Conservation (phyloP, 1,140 invertebrate genomes). For the Pseudomyrmex gracilis region DNA sequence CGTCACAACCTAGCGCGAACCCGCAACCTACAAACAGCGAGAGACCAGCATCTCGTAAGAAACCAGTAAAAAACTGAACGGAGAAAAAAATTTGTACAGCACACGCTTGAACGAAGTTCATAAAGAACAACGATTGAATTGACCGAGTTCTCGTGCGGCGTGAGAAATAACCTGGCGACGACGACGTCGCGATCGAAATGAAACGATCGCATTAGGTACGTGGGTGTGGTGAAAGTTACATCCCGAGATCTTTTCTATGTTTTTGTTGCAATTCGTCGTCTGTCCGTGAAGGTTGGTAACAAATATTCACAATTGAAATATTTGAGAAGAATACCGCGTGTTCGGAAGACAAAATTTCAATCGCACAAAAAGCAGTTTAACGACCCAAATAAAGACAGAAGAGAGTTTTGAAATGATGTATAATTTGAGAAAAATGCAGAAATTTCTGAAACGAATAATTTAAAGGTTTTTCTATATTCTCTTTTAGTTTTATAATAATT, state of each 20-base stretch:
- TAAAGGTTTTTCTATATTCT: too few relatives aligned
- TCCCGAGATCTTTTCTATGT: not conserved
- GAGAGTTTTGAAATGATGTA: not conserved
- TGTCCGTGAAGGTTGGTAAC: not conserved
- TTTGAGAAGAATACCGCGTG: not conserved
- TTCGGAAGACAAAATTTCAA: not conserved
- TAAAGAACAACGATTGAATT: slow-evolving; percentile 58
- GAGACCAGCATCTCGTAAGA: slow-evolving; percentile 31
- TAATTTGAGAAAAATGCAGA: not conserved
- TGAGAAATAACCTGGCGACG: slow-evolving; percentile 43
- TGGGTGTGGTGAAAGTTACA: slow-evolving; percentile 51
- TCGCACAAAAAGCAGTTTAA: not conserved
- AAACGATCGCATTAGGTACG: slow-evolving; percentile 55
- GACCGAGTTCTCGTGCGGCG: slow-evolving; percentile 26
- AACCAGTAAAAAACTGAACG: slow-evolving; percentile 34
- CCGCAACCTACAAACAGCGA: slow-evolving; percentile 11
- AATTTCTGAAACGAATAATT: not conserved
- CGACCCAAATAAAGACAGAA: not conserved
- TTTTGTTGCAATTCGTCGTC: not conserved
- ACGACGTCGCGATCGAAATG: slow-evolving; percentile 49
- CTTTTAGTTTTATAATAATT: not conserved
- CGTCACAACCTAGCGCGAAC: slow-evolving; percentile 29
- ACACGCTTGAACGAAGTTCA: slow-evolving; percentile 45
- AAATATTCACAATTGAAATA: not conserved
- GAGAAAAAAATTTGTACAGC: slow-evolving; percentile 19